Percentiles rank a stretch among this genome's conserved stretches.
These are phyloP conservation scores for Caenorhabditis plicata DNA, from an alignment of 2,888 invertebrate species.

Conservation along the genomic window DNA sequence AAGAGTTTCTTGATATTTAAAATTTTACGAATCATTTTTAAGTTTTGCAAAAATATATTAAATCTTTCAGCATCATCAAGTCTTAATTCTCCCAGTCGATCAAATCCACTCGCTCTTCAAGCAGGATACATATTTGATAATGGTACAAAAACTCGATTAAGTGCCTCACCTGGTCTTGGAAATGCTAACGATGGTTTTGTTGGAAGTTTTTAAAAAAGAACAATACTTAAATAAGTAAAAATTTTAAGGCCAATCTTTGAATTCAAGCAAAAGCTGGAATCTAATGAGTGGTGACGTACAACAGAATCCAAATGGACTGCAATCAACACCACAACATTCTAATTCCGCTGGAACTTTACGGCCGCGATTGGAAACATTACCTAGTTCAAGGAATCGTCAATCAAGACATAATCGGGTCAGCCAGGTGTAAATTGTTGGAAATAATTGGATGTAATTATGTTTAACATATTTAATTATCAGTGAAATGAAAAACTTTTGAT, in stretches of 20 bases:
- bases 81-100: constrained; percentile 16
- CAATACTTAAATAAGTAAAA: too few species aligned
- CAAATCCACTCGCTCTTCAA: constrained; percentile 6
- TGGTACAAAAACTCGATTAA: constrained; percentile 7
- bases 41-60: background rate
- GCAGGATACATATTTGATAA: constrained; percentile 5
- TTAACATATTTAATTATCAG: too few species aligned
- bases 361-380: too few species aligned
- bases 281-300: constrained; percentile 9
- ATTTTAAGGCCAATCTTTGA: constrained; percentile 16
- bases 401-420: constrained; percentile 28
- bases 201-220: constrained; percentile 22
- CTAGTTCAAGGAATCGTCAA: too few species aligned
- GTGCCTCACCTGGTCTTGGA: constrained; percentile 14
- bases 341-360: constrained; percentile 16
- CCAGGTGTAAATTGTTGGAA: constrained; percentile 24
- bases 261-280: constrained; percentile 21
- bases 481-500: too few species aligned
- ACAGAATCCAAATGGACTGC: constrained; percentile 5
- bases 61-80: constrained; percentile 20
- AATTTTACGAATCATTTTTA: constrained; percentile 1
- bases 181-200: constrained; percentile 24
- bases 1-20: too few species aligned
- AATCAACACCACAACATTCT: constrained; percentile 9
- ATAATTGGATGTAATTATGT: too few species aligned